Conservation (phyloP, 35 echinoderm and acorn worm species). For the Heliocidaris tuberculata region DNA sequence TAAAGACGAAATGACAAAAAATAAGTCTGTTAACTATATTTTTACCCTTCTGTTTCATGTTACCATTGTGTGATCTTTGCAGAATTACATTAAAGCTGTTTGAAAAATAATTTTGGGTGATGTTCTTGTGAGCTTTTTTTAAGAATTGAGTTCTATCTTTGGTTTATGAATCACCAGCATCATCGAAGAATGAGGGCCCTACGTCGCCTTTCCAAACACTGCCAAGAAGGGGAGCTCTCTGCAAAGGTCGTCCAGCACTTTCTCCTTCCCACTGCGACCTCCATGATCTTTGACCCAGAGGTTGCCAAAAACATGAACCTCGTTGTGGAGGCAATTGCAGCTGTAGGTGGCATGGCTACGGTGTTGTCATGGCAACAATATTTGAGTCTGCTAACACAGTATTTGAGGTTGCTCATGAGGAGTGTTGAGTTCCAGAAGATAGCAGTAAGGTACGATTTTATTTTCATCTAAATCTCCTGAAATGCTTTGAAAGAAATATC, state of each 20-base stretch:
- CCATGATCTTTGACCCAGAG: constrained; percentile 80
- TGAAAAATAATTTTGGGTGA: too few relatives aligned
- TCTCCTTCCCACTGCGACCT: constrained; percentile 77
- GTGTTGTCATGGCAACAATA: constrained; percentile 82
- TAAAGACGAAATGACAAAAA: too few relatives aligned
- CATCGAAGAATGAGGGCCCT: constrained; percentile 89
- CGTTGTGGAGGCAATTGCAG: constrained; percentile 77
- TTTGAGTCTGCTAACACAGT: constrained; percentile 77
- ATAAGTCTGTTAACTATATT: too few relatives aligned
- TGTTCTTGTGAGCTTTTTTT: too few relatives aligned
- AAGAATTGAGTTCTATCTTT: too few relatives aligned
- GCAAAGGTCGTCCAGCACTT: constrained; percentile 64
- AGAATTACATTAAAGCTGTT: too few relatives aligned
- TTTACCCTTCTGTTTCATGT: too few relatives aligned
- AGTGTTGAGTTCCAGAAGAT: constrained; percentile 77
- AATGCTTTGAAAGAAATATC: too few relatives aligned
- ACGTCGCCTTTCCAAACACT: constrained; percentile 66
- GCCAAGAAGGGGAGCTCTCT: constrained; percentile 58
- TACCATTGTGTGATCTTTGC: too few relatives aligned
- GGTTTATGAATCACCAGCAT: constrained; percentile 54
- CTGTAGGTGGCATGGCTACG: constrained; percentile 82
- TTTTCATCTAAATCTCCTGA: too few relatives aligned
- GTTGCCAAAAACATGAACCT: constrained; percentile 76
- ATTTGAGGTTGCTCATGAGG: constrained; percentile 72
- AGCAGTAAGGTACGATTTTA: constrained; percentile 73